Evolutionary conservation across 1,140 invertebrate species (phyloP), one percentile per base, ranked within the genome.

Genomic region (Eupristina koningsbergeri): DNA sequence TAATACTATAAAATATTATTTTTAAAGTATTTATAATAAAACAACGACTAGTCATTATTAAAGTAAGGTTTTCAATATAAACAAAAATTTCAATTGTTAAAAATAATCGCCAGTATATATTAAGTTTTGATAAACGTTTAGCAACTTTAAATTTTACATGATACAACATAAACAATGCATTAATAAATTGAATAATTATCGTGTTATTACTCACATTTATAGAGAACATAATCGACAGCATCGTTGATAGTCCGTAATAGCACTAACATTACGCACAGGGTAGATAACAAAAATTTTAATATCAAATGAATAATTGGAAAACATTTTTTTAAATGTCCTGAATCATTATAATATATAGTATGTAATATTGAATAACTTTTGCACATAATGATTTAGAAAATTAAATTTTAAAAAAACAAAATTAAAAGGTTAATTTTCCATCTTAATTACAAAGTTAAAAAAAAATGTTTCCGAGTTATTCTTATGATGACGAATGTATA

Each of bases 181-280:
- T 7, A 45, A 45, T 7, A 45, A 45, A 45, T 45, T 29, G 13
- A 63, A 77, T 22, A 77, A 58, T 36, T 78, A 11, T 64, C 63
- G 58, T 36, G 39, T 69, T 81, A 58, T 76, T 82, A 82, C 80
- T 82, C 80, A 82, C 80, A 76, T 82, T 82, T 47, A 82, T 22
- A 82, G n/a, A 64, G 58, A 82, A 31, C 19, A 63, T 63, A 63
- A 81, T 73, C n/a, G 79, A 82, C 73, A 82, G 71, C 73, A 47
- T 9, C 80, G 41, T n/a, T 53, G n/a, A 50, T 17, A 31, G 80
- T 76, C 80, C 29, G n/a, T 82, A 82, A 64, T 36, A 64, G 74
- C 34, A 63, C 41, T 61, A 41, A 31, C 34, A 47, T 26, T 17
- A 69, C 39, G 22, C 64, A 45, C 31, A 74, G 39, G 26, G 29